Percentiles rank a stretch among this genome's conserved stretches.
Conservation (phyloP, 2,113 vertebrate species). For the Bubo blakistoni region DNA sequence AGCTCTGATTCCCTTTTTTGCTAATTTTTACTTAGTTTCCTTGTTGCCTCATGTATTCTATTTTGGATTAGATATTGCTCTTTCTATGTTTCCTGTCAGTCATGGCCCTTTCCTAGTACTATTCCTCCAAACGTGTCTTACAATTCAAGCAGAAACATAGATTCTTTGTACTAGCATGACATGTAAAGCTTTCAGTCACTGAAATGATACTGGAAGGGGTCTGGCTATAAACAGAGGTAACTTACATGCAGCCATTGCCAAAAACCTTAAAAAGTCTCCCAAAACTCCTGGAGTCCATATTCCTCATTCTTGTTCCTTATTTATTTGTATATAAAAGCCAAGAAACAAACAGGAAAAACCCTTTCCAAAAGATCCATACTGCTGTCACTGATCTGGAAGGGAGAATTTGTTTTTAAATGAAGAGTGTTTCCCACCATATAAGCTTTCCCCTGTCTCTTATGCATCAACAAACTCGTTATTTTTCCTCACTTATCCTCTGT, state of each 20-base stretch:
- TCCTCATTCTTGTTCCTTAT: not conserved
- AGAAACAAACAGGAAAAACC: not conserved
- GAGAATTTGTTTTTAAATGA: not conserved
- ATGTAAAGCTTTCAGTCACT: not conserved
- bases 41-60: not conserved
- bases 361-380: not conserved
- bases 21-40: not conserved
- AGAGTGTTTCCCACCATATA: not conserved
- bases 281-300: not conserved
- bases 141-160: not conserved
- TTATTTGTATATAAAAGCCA: not conserved
- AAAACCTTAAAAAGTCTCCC: not conserved
- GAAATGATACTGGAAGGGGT: not conserved
- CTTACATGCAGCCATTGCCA: not conserved
- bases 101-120: not conserved
- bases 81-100: not conserved
- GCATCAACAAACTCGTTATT: not conserved
- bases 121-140: not conserved
- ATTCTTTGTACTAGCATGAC: not conserved
- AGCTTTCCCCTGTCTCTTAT: not conserved
- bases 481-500: not conserved
- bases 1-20: not conserved
- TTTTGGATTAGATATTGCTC: not conserved
- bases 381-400: not conserved
- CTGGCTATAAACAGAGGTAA: not conserved